Conservation (phyloP, 2,888 invertebrate genomes). For the Scaptomyza tumidula region DNA sequence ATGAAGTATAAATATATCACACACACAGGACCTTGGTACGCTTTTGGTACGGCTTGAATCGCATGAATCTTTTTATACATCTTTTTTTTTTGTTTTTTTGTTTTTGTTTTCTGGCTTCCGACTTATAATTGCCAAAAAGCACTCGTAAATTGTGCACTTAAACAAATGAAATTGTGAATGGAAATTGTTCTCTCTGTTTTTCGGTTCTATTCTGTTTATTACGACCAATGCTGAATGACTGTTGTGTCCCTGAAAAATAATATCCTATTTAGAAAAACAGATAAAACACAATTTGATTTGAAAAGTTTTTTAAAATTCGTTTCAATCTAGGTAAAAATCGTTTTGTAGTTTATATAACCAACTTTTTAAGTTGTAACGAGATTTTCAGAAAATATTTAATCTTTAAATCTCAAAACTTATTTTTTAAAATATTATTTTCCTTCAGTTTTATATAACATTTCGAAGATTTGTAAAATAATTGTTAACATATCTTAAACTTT, state of each 20-base stretch:
- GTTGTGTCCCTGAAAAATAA: not conserved
- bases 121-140: constrained; percentile 57
- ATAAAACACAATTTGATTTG: too few species aligned
- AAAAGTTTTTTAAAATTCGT: not conserved
- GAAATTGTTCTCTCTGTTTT: constrained; percentile 20
- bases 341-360: not conserved
- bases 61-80: constrained; percentile 51
- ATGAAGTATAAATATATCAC: constrained; percentile 79
- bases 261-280: not conserved
- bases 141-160: constrained; percentile 71
- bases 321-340: not conserved
- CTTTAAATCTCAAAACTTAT: not conserved
- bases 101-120: constrained; percentile 16
- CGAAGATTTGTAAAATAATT: too few species aligned
- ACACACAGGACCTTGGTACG: constrained; percentile 38
- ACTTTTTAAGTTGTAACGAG: not conserved
- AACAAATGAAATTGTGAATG: constrained; percentile 58
- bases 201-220: constrained; percentile 15
- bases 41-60: not conserved
- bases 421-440: too few species aligned
- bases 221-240: not conserved
- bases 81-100: constrained; percentile 7
- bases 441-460: too few species aligned
- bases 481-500: constrained; percentile 3
- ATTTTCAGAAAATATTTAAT: not conserved